phyloP scores from a whole-genome alignment of 30 jellyfish, hydroid and myxozoan genomes.

The Pseudorhiza aurosa region DNA sequence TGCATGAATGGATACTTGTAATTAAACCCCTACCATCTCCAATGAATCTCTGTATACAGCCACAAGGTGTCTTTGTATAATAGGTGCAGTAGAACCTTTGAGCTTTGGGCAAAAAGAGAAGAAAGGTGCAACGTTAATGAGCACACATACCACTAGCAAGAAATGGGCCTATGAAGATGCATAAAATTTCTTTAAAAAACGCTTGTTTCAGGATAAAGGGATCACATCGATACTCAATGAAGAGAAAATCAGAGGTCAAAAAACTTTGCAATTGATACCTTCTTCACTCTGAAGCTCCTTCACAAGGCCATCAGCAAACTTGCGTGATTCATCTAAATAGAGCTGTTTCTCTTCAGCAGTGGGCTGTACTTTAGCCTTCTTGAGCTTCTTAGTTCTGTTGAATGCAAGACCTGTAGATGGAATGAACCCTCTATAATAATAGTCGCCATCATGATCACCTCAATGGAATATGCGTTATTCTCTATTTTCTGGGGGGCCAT shows the following conservation, averaged over 20 bases:
- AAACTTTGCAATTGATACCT: conserved; percentile 34
- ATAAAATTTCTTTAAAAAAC: too few relatives aligned
- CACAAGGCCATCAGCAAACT: conserved; percentile 66
- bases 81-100: conserved; percentile 73
- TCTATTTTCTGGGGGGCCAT: too few relatives aligned
- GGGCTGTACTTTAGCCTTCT: conserved; percentile 11
- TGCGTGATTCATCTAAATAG: conserved; percentile 59
- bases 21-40: conserved; percentile 51
- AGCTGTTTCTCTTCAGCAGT: conserved; percentile 60
- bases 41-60: conserved; percentile 85
- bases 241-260: too few relatives aligned
- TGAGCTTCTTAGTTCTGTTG: conserved; percentile 67
- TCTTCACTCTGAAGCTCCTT: conserved; percentile 54
- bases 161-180: too few relatives aligned
- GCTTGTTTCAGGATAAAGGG: background rate
- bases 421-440: too few relatives aligned
- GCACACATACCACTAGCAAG: background rate
- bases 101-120: conserved; percentile 39
- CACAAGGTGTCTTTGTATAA: conserved; percentile 74
- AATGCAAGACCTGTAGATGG: conserved; percentile 93
- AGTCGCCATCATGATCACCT: too few relatives aligned
- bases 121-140: background rate
- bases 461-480: too few relatives aligned
- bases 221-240: too few relatives aligned
- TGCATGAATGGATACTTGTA: too few relatives aligned